phyloP scores from a whole-genome alignment of 2,113 vertebrate species.

The Perccottus glenii region DNA sequence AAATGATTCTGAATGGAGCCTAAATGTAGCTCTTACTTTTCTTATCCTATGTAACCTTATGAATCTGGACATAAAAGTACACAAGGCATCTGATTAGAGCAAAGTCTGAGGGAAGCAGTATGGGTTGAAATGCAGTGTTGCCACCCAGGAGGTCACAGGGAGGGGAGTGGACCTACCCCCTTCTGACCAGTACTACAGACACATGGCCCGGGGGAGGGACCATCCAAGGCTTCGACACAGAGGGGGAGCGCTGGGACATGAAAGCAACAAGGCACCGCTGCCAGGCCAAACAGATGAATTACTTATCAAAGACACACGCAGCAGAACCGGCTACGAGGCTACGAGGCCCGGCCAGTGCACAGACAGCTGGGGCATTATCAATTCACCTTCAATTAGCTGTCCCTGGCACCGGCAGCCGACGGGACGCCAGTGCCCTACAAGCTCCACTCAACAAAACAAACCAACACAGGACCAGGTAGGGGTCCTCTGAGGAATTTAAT shows the following conservation, averaged over 20 bases:
- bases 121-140: constrained; percentile 48
- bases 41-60: not conserved
- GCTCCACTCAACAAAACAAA: constrained; percentile 33
- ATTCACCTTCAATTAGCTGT: constrained; percentile 75
- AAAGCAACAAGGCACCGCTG: constrained; percentile 70
- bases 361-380: constrained; percentile 65
- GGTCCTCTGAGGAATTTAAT: constrained; percentile 60
- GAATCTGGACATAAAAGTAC: constrained; percentile 6
- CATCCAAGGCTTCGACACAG: constrained; percentile 52
- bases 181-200: constrained; percentile 70
- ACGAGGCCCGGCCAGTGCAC: constrained; percentile 31
- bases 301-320: constrained; percentile 70
- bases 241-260: constrained; percentile 48
- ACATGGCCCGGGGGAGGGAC: constrained; percentile 57
- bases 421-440: constrained; percentile 34
- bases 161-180: constrained; percentile 55
- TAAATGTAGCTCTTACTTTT: not conserved
- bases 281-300: constrained; percentile 75
- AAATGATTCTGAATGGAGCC: too few relatives aligned
- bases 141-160: constrained; percentile 48
- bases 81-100: constrained; percentile 54
- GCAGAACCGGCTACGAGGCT: constrained; percentile 52
- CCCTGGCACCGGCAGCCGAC: constrained; percentile 51
- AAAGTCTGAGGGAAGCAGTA: constrained; percentile 30
- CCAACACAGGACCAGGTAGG: constrained; percentile 36